Evolutionary conservation across 2,797 vertebrate genomes (phyloP).

Genomic region (Lacerta bilineata): DNA sequence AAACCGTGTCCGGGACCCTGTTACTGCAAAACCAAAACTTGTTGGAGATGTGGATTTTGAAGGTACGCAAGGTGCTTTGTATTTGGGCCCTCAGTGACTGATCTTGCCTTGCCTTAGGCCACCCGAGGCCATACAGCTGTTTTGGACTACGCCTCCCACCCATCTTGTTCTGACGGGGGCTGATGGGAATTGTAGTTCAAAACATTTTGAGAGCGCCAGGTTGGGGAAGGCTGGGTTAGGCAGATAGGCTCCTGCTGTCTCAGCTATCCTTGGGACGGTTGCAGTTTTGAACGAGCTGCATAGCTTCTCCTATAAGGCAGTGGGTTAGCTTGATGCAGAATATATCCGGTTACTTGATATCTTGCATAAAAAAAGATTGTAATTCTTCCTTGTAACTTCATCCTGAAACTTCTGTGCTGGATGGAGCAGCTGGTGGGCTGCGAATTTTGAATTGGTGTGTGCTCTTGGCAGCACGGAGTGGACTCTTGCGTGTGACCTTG

Average conservation of each 20-base stretch:
- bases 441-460: background rate
- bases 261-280: background rate
- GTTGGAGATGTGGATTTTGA: constrained; percentile 98
- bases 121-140: no score
- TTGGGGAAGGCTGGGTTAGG: no score
- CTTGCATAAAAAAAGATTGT: background rate
- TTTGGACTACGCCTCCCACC: no score
- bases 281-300: background rate
- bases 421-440: background rate
- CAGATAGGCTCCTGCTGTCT: no score
- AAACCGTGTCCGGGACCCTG: constrained; percentile 89
- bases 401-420: background rate
- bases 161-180: no score
- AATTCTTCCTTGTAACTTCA: background rate
- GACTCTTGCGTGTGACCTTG: background rate
- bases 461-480: background rate
- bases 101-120: background rate
- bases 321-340: background rate
- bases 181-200: no score
- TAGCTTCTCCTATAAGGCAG: background rate
- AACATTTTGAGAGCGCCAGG: no score
- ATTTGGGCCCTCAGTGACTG: background rate
- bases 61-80: constrained; percentile 76
- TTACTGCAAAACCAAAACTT: constrained; percentile 89
- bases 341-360: background rate